Evolutionary conservation across 35 echinoderm and acorn worm species (phyloP).

Genomic region (Hemicentrotus pulcherrimus): DNA sequence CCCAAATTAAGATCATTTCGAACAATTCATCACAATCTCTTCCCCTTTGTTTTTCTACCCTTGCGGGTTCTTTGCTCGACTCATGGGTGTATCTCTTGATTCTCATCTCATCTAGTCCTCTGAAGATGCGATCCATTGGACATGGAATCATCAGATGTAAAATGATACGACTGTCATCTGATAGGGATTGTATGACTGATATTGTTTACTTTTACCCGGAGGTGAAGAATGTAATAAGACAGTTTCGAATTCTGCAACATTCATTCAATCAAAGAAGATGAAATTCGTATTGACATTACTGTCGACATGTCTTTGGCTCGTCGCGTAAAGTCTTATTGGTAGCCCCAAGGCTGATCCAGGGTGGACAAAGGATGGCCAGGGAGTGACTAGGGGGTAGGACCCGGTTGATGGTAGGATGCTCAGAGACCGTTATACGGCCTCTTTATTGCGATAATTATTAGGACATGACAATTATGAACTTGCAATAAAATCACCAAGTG

Average conservation of each 20-base stretch:
- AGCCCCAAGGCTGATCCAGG: not conserved
- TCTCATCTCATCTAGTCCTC: not conserved
- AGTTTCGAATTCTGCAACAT: not conserved
- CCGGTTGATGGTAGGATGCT: not conserved
- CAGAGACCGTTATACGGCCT: not conserved
- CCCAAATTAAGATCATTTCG: too few relatives aligned
- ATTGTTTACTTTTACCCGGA: not conserved
- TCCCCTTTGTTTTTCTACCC: not conserved
- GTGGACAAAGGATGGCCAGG: not conserved
- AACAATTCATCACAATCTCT: not conserved
- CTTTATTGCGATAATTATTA: not conserved
- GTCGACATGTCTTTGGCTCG: not conserved
- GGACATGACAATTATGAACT: not conserved
- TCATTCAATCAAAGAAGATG: conserved; percentile 4
- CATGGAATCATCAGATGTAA: not conserved
- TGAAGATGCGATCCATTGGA: not conserved
- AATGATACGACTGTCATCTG: not conserved
- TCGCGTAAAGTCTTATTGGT: not conserved
- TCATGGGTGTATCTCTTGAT: not conserved
- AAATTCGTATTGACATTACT: not conserved
- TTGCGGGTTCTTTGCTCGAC: not conserved
- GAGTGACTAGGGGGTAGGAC: not conserved
- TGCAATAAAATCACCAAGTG: not conserved
- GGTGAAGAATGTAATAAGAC: not conserved
- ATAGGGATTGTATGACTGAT: not conserved